phyloP scores from a whole-genome alignment of 2,797 vertebrate genomes.

The Petrocephalus schoutedeni region DNA sequence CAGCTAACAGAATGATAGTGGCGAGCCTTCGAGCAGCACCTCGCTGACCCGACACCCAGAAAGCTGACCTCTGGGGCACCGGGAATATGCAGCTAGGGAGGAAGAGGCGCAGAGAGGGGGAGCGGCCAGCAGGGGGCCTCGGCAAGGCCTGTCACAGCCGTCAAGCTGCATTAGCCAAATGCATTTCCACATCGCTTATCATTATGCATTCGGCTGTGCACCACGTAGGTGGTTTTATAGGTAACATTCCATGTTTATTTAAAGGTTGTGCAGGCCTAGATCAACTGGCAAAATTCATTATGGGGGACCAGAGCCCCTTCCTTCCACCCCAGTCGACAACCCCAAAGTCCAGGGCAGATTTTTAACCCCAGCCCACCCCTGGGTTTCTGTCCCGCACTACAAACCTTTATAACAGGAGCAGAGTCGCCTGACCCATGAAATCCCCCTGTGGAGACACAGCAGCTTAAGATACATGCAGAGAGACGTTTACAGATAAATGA shows the following conservation, averaged over 20 bases:
- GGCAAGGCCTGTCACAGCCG: conserved; percentile 34
- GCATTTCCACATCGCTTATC: conserved; percentile 12
- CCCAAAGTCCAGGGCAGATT: too few relatives aligned
- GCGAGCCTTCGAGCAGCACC: conserved; percentile 47
- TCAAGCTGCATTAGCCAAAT: conserved; percentile 32
- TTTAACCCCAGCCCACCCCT: too few relatives aligned
- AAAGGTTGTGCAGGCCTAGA: neutral
- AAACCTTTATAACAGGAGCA: neutral
- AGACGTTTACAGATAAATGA: neutral
- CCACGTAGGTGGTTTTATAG: conserved; percentile 29
- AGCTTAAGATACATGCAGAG: neutral
- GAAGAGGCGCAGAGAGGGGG: conserved; percentile 54
- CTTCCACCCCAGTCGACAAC: too few relatives aligned
- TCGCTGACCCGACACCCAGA: conserved; percentile 47
- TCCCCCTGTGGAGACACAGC: neutral
- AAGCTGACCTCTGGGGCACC: conserved; percentile 40
- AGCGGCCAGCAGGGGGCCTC: conserved; percentile 39
- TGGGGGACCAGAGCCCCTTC: neutral
- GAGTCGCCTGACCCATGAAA: neutral
- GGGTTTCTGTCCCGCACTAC: neutral
- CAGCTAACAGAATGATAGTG: conserved; percentile 58
- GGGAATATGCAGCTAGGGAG: conserved; percentile 54
- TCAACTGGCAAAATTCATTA: too few relatives aligned
- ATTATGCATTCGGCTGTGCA: conserved; percentile 40
- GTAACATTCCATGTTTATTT: neutral